A percentile compares a stretch with the other conserved stretches of the same genome.
phyloP scores from a whole-genome alignment of 1,140 invertebrate genomes.

The Olivierus martensii region DNA sequence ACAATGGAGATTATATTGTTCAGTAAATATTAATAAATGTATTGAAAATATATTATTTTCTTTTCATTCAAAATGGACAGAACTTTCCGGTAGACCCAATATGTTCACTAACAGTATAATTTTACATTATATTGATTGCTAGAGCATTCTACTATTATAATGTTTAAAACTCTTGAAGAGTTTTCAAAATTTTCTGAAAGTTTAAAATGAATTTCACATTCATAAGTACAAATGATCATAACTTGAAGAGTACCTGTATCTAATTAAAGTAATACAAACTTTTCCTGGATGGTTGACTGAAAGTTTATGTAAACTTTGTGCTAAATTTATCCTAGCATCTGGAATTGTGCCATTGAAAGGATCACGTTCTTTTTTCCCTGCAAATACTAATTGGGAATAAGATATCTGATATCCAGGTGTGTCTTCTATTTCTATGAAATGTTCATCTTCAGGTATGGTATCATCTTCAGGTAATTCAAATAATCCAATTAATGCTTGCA shows the following conservation, averaged over 20 bases:
- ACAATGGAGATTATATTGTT: too few relatives aligned
- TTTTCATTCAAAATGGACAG: too few relatives aligned
- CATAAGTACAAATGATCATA: too few relatives aligned
- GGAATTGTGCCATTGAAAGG: slow-evolving; percentile 45
- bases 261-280: slow-evolving; percentile 25
- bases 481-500: slow-evolving; percentile 61
- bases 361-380: slow-evolving; percentile 55
- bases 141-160: too few relatives aligned
- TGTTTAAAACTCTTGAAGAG: too few relatives aligned
- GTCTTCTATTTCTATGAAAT: slow-evolving; percentile 75
- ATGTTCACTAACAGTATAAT: neutral
- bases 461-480: slow-evolving; percentile 81
- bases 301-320: slow-evolving; percentile 49
- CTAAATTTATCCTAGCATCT: slow-evolving; percentile 54
- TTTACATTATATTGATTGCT: neutral
- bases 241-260: neutral
- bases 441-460: slow-evolving; percentile 59
- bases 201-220: too few relatives aligned
- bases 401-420: slow-evolving; percentile 71
- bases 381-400: slow-evolving; percentile 76
- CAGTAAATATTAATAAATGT: too few relatives aligned
- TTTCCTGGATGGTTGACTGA: slow-evolving; percentile 44
- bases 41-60: too few relatives aligned
- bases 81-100: too few relatives aligned
- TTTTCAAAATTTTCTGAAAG: too few relatives aligned